These are phyloP conservation scores for Notechis scutatus DNA, from an alignment of 2,113 vertebrate species.

Conservation along the genomic window DNA sequence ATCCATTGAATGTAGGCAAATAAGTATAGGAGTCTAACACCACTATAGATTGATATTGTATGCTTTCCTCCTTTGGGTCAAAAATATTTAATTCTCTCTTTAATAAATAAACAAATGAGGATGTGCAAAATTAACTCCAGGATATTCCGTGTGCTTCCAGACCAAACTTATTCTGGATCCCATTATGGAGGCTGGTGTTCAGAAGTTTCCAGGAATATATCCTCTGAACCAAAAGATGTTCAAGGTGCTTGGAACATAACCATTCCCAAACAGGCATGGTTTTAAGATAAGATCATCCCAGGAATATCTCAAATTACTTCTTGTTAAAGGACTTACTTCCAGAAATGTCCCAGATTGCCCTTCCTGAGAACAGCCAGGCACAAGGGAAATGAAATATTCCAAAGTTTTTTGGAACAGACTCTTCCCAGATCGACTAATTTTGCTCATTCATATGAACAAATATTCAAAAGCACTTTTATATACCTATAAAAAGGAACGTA, in stretches of 20 bases:
- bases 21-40: neutral
- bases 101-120: neutral
- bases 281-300: neutral
- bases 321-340: neutral
- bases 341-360: neutral
- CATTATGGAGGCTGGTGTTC: neutral
- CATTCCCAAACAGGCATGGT: neutral
- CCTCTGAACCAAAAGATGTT: neutral
- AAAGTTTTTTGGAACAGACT: neutral
- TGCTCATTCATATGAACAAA: neutral
- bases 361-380: neutral
- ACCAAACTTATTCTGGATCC: neutral
- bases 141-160: neutral
- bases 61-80: neutral
- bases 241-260: neutral
- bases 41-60: neutral
- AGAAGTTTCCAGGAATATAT: neutral
- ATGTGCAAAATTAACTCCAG: neutral
- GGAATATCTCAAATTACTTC: neutral
- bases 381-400: neutral
- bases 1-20: neutral
- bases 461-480: neutral
- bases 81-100: neutral
- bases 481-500: neutral
- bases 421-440: neutral